Evolutionary conservation across 2,888 invertebrate genomes (phyloP).

Genomic region (Morpho achilles): DNA sequence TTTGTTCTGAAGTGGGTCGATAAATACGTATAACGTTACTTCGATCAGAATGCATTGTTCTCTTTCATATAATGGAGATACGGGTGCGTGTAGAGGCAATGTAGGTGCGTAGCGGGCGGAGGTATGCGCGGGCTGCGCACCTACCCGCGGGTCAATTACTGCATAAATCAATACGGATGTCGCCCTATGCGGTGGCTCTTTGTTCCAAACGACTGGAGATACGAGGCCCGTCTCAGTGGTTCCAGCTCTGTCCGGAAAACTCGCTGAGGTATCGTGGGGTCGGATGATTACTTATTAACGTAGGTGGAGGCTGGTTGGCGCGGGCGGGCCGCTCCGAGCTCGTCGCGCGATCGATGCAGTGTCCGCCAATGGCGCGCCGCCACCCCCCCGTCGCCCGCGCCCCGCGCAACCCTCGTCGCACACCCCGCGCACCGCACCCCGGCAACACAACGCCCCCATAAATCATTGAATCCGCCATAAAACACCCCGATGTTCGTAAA

Average conservation of each 20-base stretch:
- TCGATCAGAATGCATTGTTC: constrained; percentile 36
- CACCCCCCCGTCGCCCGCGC: constrained; percentile 68
- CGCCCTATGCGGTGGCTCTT: constrained; percentile 67
- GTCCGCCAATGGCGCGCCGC: constrained; percentile 75
- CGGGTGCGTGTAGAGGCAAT: constrained; percentile 45
- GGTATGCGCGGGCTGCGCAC: constrained; percentile 58
- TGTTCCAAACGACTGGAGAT: constrained; percentile 70
- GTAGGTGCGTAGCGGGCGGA: constrained; percentile 52
- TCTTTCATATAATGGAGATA: constrained; percentile 32
- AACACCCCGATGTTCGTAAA: constrained; percentile 76
- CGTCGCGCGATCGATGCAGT: constrained; percentile 74
- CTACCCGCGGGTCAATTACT: constrained; percentile 69
- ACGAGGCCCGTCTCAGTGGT: constrained; percentile 68
- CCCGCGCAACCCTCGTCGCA: constrained; percentile 59
- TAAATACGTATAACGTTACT: constrained; percentile 26
- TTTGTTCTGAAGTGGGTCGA: constrained; percentile 21
- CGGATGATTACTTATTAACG: constrained; percentile 80
- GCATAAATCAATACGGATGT: constrained; percentile 72
- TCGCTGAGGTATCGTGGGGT: constrained; percentile 75
- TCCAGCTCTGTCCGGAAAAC: constrained; percentile 73
- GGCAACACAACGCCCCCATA: constrained; percentile 69
- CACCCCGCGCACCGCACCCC: constrained; percentile 51
- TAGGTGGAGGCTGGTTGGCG: constrained; percentile 75
- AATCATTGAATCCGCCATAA: constrained; percentile 78
- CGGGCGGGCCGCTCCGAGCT: constrained; percentile 72